Conservation (phyloP, 2,797 vertebrate genomes). For the Cyclura pinguis region DNA sequence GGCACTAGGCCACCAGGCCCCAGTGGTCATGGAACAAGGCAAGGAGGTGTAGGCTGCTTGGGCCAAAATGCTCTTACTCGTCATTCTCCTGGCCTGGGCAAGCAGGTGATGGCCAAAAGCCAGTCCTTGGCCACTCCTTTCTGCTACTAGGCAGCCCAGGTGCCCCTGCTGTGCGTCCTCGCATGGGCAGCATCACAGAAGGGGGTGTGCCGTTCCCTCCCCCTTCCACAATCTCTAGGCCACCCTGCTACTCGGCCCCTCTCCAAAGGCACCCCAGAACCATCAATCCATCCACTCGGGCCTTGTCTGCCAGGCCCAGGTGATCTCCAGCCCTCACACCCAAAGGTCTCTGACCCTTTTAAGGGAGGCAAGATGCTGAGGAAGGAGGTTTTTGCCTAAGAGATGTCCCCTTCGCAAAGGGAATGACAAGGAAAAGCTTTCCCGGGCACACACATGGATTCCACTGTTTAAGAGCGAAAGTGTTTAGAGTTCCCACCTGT, state of each 20-base stretch:
- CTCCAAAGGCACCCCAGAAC: neutral
- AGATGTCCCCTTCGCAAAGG: neutral
- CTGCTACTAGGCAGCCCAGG: neutral
- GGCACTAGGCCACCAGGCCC: too few species aligned
- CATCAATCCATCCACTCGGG: neutral
- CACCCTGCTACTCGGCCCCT: neutral
- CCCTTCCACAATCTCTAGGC: too few species aligned
- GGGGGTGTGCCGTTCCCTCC: too few species aligned
- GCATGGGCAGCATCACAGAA: neutral
- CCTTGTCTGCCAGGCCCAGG: too few species aligned
- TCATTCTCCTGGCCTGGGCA: neutral
- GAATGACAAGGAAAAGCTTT: neutral
- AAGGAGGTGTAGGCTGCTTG: too few species aligned
- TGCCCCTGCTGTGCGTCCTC: neutral
- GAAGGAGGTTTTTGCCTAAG: too few species aligned
- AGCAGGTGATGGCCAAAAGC: neutral
- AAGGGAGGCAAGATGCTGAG: too few species aligned
- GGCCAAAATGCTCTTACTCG: too few species aligned
- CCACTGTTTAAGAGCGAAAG: neutral
- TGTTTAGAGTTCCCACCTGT: slow-evolving; percentile 84
- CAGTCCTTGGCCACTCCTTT: neutral
- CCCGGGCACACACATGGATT: too few species aligned
- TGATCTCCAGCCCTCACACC: too few species aligned
- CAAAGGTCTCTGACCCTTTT: fast-evolving
- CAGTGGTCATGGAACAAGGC: too few species aligned